Conservation (phyloP, 1,140 invertebrate genomes). For the Leucophenga varia region DNA sequence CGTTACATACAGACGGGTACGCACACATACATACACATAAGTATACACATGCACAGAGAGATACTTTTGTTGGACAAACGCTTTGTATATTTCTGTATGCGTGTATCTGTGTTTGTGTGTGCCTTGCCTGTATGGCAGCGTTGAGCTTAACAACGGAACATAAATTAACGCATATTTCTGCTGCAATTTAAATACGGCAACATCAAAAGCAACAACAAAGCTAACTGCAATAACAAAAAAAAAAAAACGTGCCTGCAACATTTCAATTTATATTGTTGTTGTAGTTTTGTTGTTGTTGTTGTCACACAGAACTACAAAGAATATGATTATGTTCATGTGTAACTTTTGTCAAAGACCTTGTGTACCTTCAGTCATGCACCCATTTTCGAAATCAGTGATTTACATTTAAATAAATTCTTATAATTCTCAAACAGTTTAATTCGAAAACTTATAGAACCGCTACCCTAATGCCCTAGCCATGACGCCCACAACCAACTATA, state of each 20-base stretch:
- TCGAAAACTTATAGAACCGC: too few species aligned
- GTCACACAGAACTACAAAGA: constrained; percentile 11
- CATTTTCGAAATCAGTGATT: too few species aligned
- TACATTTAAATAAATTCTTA: too few species aligned
- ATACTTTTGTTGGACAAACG: neutral
- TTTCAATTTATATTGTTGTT: constrained; percentile 14
- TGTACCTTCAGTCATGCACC: too few species aligned
- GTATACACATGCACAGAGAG: constrained; percentile 1
- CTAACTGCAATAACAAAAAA: constrained; percentile 19
- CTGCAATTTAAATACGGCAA: constrained; percentile 35
- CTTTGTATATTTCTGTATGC: constrained; percentile 2
- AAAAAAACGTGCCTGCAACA: constrained; percentile 26
- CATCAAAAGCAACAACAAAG: constrained; percentile 12
- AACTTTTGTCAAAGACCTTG: too few species aligned
- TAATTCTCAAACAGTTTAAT: too few species aligned
- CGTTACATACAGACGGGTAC: neutral
- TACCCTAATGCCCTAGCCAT: too few species aligned
- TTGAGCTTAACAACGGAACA: constrained; percentile 46
- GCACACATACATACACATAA: constrained; percentile 2
- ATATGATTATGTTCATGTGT: too few species aligned
- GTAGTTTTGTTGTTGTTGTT: constrained; percentile 20
- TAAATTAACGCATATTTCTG: constrained; percentile 53
- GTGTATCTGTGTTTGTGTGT: constrained; percentile 6
- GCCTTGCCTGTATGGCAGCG: constrained; percentile 6
- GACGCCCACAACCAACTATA: too few species aligned